Conservation (phyloP, 2,888 invertebrate species). For the Parnassius orleans region DNA sequence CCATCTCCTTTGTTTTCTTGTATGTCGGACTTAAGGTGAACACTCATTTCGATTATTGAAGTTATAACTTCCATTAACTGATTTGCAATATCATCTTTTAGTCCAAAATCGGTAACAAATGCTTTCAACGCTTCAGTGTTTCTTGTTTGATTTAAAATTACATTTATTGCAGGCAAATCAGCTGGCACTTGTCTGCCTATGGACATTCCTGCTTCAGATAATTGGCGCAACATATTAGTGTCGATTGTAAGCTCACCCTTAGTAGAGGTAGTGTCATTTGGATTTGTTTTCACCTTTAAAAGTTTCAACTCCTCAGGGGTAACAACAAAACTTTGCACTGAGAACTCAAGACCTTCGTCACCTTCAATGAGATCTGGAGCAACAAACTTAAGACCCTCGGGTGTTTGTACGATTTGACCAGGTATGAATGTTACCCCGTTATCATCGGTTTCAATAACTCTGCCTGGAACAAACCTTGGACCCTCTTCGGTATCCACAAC, state of each 20-base stretch:
- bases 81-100: constrained; percentile 77
- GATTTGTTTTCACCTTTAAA: constrained; percentile 74
- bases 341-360: constrained; percentile 84
- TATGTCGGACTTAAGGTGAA: constrained; percentile 68
- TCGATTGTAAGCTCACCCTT: constrained; percentile 84
- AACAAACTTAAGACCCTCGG: constrained; percentile 85
- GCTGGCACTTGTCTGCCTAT: constrained; percentile 83
- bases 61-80: constrained; percentile 74
- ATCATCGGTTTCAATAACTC: constrained; percentile 86
- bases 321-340: constrained; percentile 84
- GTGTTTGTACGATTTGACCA: constrained; percentile 88
- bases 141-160: constrained; percentile 74
- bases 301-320: constrained; percentile 76
- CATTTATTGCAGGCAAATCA: constrained; percentile 82
- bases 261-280: constrained; percentile 73
- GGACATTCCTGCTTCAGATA: constrained; percentile 85
- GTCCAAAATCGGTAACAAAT: constrained; percentile 71
- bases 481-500: constrained; percentile 87
- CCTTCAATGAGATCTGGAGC: constrained; percentile 85
- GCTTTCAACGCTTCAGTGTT: constrained; percentile 74
- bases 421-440: constrained; percentile 88
- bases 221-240: constrained; percentile 82
- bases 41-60: constrained; percentile 77
- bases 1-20: constrained; percentile 47
- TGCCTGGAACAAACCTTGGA: constrained; percentile 86